Evolutionary conservation across 2,888 invertebrate species (phyloP).

Genomic region (Anagyrus pseudococci): DNA sequence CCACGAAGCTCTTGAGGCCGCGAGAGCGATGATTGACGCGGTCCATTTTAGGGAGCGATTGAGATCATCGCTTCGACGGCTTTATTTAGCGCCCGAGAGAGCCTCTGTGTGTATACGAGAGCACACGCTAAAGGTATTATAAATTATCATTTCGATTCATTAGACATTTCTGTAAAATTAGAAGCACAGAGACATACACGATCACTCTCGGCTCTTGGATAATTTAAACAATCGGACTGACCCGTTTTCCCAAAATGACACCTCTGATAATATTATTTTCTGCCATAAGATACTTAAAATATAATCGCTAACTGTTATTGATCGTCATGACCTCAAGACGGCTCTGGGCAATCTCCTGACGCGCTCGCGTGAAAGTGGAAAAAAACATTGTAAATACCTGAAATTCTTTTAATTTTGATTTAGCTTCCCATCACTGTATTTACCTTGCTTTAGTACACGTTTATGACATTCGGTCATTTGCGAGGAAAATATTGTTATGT

Average conservation of each 20-base stretch:
- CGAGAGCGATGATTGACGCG: conserved; percentile 8
- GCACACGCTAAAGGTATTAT: too few species aligned
- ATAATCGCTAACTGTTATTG: conserved; percentile 35
- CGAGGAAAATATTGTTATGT: too few species aligned
- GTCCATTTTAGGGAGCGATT: background rate
- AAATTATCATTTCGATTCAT: too few species aligned
- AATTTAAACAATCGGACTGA: conserved; percentile 32
- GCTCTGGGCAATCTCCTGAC: conserved; percentile 17
- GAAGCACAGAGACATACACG: too few species aligned
- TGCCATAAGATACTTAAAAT: conserved; percentile 21
- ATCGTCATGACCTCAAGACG: conserved; percentile 34
- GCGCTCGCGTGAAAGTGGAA: background rate
- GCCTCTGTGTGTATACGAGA: too few species aligned
- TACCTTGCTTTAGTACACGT: too few species aligned
- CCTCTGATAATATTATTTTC: conserved; percentile 9
- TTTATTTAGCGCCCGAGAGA: background rate
- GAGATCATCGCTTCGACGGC: background rate
- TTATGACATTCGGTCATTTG: too few species aligned
- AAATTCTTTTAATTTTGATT: background rate
- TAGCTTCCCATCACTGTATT: background rate
- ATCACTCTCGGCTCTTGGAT: conserved; percentile 4
- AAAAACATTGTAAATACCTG: conserved; percentile 23
- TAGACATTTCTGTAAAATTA: background rate
- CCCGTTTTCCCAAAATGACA: conserved; percentile 12
- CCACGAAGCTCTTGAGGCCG: background rate